These are phyloP conservation scores for Drosophila neotestacea DNA, from an alignment of 2,888 invertebrate species.

Conservation along the genomic window DNA sequence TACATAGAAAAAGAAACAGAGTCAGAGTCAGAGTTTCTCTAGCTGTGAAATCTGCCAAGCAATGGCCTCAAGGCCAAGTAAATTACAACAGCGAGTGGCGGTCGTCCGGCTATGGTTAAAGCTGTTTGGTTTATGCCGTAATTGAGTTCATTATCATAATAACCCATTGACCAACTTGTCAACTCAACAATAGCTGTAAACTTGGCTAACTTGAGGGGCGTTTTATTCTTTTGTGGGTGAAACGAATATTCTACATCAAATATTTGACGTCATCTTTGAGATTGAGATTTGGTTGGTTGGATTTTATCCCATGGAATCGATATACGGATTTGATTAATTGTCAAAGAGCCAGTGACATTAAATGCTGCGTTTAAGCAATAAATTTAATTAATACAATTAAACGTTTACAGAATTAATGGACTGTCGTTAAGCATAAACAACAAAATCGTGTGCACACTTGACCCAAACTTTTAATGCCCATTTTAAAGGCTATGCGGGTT, in stretches of 20 bases:
- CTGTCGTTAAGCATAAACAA: conserved; percentile 54
- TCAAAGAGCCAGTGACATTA: conserved; percentile 49
- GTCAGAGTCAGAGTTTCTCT: conserved; percentile 56
- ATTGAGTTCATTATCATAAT: conserved; percentile 82
- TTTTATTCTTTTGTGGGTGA: conserved; percentile 26
- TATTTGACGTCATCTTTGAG: conserved; percentile 19
- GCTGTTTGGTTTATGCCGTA: conserved; percentile 55
- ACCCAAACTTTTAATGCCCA: conserved; percentile 55
- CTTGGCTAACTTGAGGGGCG: conserved; percentile 4
- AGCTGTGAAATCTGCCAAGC: conserved; percentile 77
- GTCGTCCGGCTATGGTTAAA: conserved; percentile 47
- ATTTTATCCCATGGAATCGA: conserved; percentile 22
- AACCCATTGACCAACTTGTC: conserved; percentile 79
- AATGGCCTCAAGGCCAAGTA: conserved; percentile 42
- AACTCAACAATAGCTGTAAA: conserved; percentile 61
- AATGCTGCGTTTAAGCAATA: conserved; percentile 55
- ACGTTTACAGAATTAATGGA: conserved; percentile 62
- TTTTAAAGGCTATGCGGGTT: conserved; percentile 38
- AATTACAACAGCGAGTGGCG: conserved; percentile 60
- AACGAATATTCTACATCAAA: conserved; percentile 8
- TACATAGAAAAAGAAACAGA: conserved; percentile 9
- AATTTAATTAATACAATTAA: conserved; percentile 69
- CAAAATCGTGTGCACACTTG: conserved; percentile 65
- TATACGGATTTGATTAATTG: conserved; percentile 46
- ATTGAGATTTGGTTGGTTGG: not conserved